Base-by-base conservation (phyloP, 2,797 vertebrate genomes). In the Gallinago nigripennis region DNA sequence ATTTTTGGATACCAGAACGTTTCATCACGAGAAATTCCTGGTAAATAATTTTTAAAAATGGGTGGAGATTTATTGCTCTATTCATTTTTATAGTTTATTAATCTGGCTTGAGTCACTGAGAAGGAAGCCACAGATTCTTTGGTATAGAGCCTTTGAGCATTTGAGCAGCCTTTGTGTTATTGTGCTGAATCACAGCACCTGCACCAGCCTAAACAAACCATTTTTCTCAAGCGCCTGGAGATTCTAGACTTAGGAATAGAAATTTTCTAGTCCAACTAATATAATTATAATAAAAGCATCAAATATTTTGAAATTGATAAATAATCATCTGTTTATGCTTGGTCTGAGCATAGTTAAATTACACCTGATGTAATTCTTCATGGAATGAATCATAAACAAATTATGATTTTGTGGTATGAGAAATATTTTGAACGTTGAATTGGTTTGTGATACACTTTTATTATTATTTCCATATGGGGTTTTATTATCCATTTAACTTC, bases 391-490 rank as follows among this genome's bases (percentile, higher is more conserved):
- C 57, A 60, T 27, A 60, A 58, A 58, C 21, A 76, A 72, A 53
- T 13, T 0, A 46, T 48, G 56, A 41, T 93, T 57, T 79, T 87
- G 58, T 82, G 37, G 45, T 79, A 93, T 81, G 70, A 96, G 48
- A 91, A 85, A 80, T 68, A 94, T 84, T 93, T 83, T 88, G 45
- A 79, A 60, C 57, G 53, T 50, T 69, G 69, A 70, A 46, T 82
- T 91, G 25, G 31, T 86, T 85, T 60, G 16, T 43, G 78, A 75
- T 87, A 82, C 18, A 12, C 41, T 88, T 82, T 43, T 65, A 58
- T 93, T 94, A 94, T 96, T 95, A 84, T 86, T 96, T 83, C 88
- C 94, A 96, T 87, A 78, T 92, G 72, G 72, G 87, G 37, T 41
- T 95, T 91, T 94, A 61, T 81, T 91, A 91, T 93, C 23, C 82